Evolutionary conservation across 30 jellyfish, hydroid and myxozoan species (phyloP).

Genomic region (Aurelia sp.): DNA sequence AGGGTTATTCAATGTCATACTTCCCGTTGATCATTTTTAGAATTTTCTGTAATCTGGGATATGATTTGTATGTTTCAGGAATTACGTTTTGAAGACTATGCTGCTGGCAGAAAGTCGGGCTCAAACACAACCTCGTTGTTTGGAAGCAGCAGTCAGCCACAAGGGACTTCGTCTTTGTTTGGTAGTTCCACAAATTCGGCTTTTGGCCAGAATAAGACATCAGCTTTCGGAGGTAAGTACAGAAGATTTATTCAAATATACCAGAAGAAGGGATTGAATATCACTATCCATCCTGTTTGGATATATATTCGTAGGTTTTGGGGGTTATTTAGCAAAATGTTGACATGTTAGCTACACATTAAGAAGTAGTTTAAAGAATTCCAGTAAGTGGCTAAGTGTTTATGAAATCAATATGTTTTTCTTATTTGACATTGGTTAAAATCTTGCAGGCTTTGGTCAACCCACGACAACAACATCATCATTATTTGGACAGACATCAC

Average conservation of each 20-base stretch:
- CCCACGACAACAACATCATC: conserved; percentile 43
- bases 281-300: background rate
- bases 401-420: too few relatives aligned
- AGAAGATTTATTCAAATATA: background rate
- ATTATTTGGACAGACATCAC: conserved; percentile 58
- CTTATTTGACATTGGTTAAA: background rate
- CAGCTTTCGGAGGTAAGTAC: conserved; percentile 78
- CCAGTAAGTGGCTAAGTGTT: too few relatives aligned
- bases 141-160: conserved; percentile 63
- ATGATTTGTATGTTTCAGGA: conserved; percentile 52
- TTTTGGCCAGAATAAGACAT: conserved; percentile 71
- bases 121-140: conserved; percentile 48
- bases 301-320: background rate
- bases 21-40: background rate
- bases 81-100: conserved; percentile 86
- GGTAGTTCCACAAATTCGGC: conserved; percentile 76
- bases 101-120: conserved; percentile 87
- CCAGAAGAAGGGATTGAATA: background rate
- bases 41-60: background rate
- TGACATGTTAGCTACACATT: too few relatives aligned
- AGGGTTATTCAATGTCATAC: too few relatives aligned
- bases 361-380: too few relatives aligned
- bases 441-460: conserved; percentile 42
- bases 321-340: too few relatives aligned
- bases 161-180: conserved; percentile 47